Evolutionary conservation across 2,888 invertebrate species (phyloP), one percentile per base, ranked within the genome.

Genomic region (Neoitamus cyanurus): DNA sequence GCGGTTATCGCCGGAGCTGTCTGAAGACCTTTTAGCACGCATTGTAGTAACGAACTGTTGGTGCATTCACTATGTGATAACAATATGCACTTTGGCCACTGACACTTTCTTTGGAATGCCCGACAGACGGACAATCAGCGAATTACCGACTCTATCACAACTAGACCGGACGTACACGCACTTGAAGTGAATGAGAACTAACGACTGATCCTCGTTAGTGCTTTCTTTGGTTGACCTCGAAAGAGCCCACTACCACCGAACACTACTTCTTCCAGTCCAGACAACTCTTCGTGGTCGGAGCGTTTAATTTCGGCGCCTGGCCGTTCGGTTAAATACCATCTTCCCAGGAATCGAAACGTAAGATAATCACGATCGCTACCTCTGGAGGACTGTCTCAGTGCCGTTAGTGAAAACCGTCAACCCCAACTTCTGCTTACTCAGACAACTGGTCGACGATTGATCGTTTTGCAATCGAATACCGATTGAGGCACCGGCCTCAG

Each of bases 61-160:
- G 31, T 78, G 78, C 31, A 78, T 48, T 13, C 46, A 78, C 48
- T 48, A 48, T 48, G 46, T 42, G 78, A 78, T 78, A 58, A 78
- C 42, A 20, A 78, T 13, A 30, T 58, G 78, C 78, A 78, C 78
- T 82, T 69, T 82, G 68, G 58, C 36, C 69, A 82, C 68, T 69
- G 82, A 37, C 69, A 82, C 69, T 82, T 82, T 82, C 68, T 82
- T 82, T 37, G 82, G 68, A 82, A 82, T 82, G 82, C 36, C 34
- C 69, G 20, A 82, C n/a, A n/a, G 31, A 9, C 25, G 34, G 31
- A 58, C 58, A 78, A 20, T 78, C 78, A 82, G 58, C 58, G 58
- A 58, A 58, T 58, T 58, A 58, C 9, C 25, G 58, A 2, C 68
- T 69, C 82, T 82, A 69, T 69, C 31, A 42, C 78, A 31, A 31